Conservation (phyloP, 2,113 vertebrate genomes). For the Podiceps cristatus region DNA sequence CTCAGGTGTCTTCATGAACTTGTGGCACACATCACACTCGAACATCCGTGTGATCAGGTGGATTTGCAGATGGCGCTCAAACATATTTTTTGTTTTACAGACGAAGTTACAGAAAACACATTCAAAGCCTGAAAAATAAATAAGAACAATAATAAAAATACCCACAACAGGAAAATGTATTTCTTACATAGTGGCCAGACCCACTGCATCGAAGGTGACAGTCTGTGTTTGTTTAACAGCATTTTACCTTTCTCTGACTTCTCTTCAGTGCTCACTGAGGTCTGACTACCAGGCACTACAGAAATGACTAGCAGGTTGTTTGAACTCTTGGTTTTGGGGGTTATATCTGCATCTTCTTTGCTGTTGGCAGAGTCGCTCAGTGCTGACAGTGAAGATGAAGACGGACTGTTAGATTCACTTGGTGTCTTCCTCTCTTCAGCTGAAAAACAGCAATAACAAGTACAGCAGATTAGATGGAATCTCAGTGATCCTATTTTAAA, state of each 20-base stretch:
- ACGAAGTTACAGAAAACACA: slow-evolving; percentile 99
- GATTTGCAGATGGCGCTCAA: slow-evolving; percentile 98
- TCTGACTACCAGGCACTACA: slow-evolving; percentile 87
- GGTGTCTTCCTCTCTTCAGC: slow-evolving; percentile 83
- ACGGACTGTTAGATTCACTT: slow-evolving; percentile 90
- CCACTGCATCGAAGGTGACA: not conserved
- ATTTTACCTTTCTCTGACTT: slow-evolving; percentile 94
- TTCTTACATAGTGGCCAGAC: not conserved
- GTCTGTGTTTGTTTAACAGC: not conserved
- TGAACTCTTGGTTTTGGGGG: slow-evolving; percentile 86
- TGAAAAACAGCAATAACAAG: slow-evolving; percentile 45
- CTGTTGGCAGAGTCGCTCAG: slow-evolving; percentile 97
- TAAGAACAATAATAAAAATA: too few species aligned
- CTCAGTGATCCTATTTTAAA: not conserved
- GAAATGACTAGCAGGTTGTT: slow-evolving; percentile 91
- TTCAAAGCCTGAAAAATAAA: slow-evolving; percentile 88
- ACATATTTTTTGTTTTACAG: slow-evolving; percentile 98
- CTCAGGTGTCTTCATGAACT: slow-evolving; percentile 99
- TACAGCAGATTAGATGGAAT: not conserved
- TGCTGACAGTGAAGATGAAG: slow-evolving; percentile 94
- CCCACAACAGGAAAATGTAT: not conserved
- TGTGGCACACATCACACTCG: slow-evolving; percentile 98
- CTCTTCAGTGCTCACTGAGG: slow-evolving; percentile 88
- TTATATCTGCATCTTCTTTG: slow-evolving; percentile 90
- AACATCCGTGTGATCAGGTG: slow-evolving; percentile 99